Evolutionary conservation across 2,797 vertebrate species (phyloP), one percentile per base, ranked within the genome.

Genomic region (Gadopsis marmoratus): DNA sequence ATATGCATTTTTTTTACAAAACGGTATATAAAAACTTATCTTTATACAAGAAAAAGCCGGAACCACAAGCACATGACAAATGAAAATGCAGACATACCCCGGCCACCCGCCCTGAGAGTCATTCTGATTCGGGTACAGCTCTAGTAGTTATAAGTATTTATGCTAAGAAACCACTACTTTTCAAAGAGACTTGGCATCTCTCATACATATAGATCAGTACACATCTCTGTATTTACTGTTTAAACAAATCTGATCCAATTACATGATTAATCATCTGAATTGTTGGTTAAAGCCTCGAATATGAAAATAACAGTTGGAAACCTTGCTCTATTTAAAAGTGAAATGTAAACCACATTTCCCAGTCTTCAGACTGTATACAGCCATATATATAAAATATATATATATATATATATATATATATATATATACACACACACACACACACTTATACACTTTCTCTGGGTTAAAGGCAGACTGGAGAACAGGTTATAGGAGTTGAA

Each of bases 401-500:
- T 26, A 26, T 26, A 26, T 26, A 69, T 26, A 67, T n/a, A 69
- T 26, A 67, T 33, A 35, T 51, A 21, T 29, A 68, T 17, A 26
- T 26, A 26, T 26, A 26, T 26, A 69, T 26, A 67, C 37, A 35
- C 45, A 21, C 23, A 68, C n/a, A 39, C 23, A 68, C 43, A 69
- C 41, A 71, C 13, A 51, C 35, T 16, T n/a, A 31, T 21, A 56
- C 23, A 51, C 31, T 59, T 72, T 59, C 39, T 76, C 26, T 58
- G 43, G 29, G 76, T 71, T 33, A 70, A 74, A 68, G 50, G 31
- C 59, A 70, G 51, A 76, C 19, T 14, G 26, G 37, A 74, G 37
- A 65, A 47, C 17, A 74, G 65, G 62, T 79, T 61, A 69, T 78
- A 74, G 54, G 39, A 86, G 66, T 60, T 81, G 43, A 86, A 82